These are phyloP conservation scores for Ornithoptera alexandrae DNA, from an alignment of 2,888 invertebrate genomes.

Conservation along the genomic window DNA sequence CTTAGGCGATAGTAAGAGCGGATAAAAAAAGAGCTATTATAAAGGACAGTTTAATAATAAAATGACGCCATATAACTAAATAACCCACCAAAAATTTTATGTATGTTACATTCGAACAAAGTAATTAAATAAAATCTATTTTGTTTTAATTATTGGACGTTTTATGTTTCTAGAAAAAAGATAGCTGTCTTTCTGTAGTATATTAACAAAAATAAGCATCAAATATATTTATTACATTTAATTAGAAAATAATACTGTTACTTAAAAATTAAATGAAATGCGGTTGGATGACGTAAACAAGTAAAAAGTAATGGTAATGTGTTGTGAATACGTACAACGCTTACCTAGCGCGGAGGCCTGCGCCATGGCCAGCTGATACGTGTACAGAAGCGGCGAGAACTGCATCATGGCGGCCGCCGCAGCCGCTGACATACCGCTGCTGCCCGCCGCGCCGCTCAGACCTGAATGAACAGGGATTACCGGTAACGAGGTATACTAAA, in stretches of 20 bases:
- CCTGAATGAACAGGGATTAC: constrained; percentile 50
- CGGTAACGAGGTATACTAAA: no score
- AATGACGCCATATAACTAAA: no score
- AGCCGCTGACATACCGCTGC: constrained; percentile 83
- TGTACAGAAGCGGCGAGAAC: constrained; percentile 92
- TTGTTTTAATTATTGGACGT: no score
- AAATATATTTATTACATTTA: background rate
- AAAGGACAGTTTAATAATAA: no score
- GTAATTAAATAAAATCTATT: no score
- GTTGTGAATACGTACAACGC: constrained; percentile 59
- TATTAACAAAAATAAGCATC: background rate
- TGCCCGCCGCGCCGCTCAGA: constrained; percentile 70
- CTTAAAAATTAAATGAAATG: background rate
- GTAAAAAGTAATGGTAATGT: constrained; percentile 18
- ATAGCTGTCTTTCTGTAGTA: no score
- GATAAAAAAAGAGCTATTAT: no score
- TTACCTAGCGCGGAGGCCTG: constrained; percentile 83
- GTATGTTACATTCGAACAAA: no score
- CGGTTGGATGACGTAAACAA: background rate
- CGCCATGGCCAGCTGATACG: constrained; percentile 93
- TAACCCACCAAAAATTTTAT: no score
- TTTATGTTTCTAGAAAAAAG: no score
- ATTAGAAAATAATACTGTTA: background rate
- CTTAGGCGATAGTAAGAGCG: no score
- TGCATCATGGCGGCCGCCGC: constrained; percentile 93